Evolutionary conservation across 2,113 vertebrate genomes (phyloP).

Genomic region (Lagenorhynchus albirostris): DNA sequence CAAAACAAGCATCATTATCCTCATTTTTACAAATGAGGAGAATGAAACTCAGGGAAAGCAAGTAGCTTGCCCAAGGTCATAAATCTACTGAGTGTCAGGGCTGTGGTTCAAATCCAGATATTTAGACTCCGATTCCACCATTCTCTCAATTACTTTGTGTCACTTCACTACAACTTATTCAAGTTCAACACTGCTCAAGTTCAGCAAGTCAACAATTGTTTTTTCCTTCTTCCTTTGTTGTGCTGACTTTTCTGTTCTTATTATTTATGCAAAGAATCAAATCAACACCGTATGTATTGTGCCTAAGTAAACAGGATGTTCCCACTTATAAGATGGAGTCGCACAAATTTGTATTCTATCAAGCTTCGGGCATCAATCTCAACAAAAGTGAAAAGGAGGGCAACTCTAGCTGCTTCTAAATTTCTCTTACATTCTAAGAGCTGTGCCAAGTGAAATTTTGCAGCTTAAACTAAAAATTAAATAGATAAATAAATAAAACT

Average conservation of each 20-base stretch:
- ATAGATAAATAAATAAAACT: background rate
- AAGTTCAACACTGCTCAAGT: background rate
- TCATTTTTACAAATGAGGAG: background rate
- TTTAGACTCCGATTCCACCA: background rate
- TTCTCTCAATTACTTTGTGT: background rate
- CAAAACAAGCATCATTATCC: background rate
- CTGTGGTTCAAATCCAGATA: background rate
- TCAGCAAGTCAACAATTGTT: background rate
- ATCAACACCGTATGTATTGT: background rate
- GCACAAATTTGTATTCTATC: slow-evolving; percentile 14
- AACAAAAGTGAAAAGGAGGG: slow-evolving; percentile 29
- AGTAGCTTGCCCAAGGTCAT: background rate
- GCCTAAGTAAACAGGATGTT: background rate
- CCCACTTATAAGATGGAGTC: background rate
- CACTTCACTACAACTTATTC: background rate
- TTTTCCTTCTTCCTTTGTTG: background rate
- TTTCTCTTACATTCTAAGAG: background rate
- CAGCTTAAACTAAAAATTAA: background rate
- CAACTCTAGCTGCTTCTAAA: background rate
- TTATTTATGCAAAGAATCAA: background rate
- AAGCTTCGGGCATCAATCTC: slow-evolving; percentile 5
- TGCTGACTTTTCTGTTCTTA: background rate
- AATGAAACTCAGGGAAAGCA: background rate
- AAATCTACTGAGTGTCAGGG: background rate
- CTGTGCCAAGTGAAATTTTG: slow-evolving; percentile 13